A percentile compares a stretch with the other conserved stretches of the same genome.
Evolutionary conservation across 2,888 invertebrate genomes (phyloP).

Genomic region (Seira musarum): DNA sequence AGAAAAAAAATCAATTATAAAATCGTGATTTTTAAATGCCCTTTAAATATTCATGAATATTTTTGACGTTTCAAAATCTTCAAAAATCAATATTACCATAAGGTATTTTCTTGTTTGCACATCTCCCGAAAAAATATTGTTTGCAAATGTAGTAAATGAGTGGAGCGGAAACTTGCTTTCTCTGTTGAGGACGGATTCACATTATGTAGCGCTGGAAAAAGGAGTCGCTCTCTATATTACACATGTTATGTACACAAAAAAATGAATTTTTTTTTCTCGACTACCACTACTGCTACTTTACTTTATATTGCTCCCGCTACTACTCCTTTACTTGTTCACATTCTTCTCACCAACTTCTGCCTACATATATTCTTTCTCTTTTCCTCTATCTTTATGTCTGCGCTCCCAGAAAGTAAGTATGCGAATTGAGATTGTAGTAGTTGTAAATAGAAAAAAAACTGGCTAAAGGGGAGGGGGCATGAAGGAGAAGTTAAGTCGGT

Average conservation of each 20-base stretch:
- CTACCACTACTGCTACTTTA: conserved; percentile 19
- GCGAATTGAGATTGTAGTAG: neutral
- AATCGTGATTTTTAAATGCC: no score
- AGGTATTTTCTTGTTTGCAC: neutral
- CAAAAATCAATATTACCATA: no score
- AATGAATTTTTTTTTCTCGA: neutral
- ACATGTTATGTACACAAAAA: conserved; percentile 52
- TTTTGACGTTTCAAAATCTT: no score
- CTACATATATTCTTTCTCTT: conserved; percentile 9
- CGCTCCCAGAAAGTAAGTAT: neutral
- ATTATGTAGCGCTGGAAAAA: conserved; percentile 52
- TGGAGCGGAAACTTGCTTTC: conserved; percentile 53
- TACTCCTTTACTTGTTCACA: neutral
- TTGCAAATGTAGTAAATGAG: conserved; percentile 34
- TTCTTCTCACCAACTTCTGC: neutral
- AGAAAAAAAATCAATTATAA: no score
- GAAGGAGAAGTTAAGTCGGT: conserved; percentile 59
- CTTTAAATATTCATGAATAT: no score
- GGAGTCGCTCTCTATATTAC: conserved; percentile 55
- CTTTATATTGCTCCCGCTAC: conserved; percentile 13
- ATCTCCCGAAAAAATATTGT: no score
- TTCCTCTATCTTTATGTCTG: conserved; percentile 17
- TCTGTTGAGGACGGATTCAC: conserved; percentile 41
- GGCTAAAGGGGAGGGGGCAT: conserved; percentile 51
- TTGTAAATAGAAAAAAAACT: neutral